Evolutionary conservation across 2,113 vertebrate species (phyloP).

Genomic region (Egretta garzetta): DNA sequence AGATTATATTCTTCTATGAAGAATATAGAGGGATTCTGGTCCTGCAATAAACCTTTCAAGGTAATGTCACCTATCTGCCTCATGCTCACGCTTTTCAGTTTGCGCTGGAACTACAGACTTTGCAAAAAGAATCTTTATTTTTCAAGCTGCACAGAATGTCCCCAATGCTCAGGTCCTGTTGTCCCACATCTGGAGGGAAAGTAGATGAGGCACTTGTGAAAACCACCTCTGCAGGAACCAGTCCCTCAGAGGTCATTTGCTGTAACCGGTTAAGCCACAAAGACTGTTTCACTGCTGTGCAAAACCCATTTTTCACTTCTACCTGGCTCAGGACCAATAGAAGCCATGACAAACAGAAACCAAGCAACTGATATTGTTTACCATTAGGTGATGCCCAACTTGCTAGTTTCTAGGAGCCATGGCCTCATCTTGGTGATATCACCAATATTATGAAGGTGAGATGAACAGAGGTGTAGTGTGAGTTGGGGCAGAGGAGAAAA

Average conservation of each 20-base stretch:
- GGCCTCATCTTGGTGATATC: background rate
- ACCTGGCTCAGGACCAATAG: background rate
- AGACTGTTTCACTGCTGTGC: background rate
- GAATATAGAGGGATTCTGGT: background rate
- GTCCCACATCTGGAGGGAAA: background rate
- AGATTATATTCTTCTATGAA: background rate
- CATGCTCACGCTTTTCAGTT: rapidly evolving
- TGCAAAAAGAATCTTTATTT: background rate
- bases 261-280: background rate
- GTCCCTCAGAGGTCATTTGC: background rate
- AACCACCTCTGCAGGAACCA: background rate
- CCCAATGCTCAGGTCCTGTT: background rate
- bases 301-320: background rate
- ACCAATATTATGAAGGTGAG: background rate
- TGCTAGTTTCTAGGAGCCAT: background rate
- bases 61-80: background rate
- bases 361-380: background rate
- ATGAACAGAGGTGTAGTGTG: background rate
- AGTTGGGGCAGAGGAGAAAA: background rate
- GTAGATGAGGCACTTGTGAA: background rate
- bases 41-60: background rate
- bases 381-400: background rate
- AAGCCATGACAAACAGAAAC: background rate
- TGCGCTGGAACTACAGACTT: background rate
- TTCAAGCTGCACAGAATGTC: background rate